Evolutionary conservation across 2,113 vertebrate species (phyloP).

Genomic region (Falco punctatus): DNA sequence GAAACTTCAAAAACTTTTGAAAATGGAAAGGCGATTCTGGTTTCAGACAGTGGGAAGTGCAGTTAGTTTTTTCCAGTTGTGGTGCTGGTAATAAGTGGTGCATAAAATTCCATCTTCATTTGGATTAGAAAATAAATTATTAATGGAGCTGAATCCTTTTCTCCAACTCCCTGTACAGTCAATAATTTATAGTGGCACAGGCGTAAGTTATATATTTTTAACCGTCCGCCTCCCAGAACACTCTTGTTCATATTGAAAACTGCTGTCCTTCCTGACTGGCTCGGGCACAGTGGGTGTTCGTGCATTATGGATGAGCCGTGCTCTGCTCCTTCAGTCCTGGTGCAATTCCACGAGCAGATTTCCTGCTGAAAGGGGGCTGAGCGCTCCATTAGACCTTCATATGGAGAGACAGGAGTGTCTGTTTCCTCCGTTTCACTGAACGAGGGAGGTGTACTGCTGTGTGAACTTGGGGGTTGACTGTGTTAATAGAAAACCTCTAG

Average conservation of each 20-base stretch:
- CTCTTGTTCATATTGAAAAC: not conserved
- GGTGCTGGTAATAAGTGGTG: slow-evolving; percentile 49
- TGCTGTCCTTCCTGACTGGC: not conserved
- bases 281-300: not conserved
- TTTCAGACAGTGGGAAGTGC: not conserved
- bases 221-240: slow-evolving; percentile 43
- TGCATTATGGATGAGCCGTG: slow-evolving; percentile 49
- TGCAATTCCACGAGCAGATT: not conserved
- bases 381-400: not conserved
- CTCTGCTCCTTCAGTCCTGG: not conserved
- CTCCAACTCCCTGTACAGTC: slow-evolving; percentile 3
- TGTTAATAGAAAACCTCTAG: not conserved
- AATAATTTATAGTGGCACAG: slow-evolving; percentile 63
- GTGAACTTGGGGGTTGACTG: not conserved
- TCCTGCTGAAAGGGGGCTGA: not conserved
- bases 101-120: slow-evolving; percentile 64
- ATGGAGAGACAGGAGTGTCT: not conserved
- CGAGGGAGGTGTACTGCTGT: not conserved
- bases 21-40: not conserved
- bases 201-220: slow-evolving; percentile 5
- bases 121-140: slow-evolving; percentile 52
- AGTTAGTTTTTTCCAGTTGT: slow-evolving; percentile 35
- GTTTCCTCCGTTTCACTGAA: not conserved
- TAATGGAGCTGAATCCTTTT: slow-evolving; percentile 48
- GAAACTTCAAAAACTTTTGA: not conserved